These are phyloP conservation scores for Coleophora deauratella DNA, from an alignment of 2,888 invertebrate genomes.

Conservation along the genomic window DNA sequence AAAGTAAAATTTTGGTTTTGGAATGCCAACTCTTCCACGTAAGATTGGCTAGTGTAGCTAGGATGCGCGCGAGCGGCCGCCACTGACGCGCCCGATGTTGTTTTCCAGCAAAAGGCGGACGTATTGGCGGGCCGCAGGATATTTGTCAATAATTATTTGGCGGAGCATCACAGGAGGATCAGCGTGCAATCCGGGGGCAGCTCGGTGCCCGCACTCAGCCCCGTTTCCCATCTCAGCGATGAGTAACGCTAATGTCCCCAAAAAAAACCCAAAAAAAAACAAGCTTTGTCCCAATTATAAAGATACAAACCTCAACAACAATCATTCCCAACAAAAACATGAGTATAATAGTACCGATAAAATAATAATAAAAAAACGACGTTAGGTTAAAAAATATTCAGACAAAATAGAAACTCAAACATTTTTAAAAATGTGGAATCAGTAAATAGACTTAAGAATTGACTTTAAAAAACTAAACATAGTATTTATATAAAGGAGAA, in stretches of 20 bases:
- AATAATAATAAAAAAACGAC: too few relatives aligned
- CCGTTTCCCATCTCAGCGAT: slow-evolving; percentile 70
- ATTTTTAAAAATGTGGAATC: slow-evolving; percentile 43
- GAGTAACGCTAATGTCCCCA: slow-evolving; percentile 39
- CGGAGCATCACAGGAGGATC: slow-evolving; percentile 74
- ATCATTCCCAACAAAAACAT: too few relatives aligned
- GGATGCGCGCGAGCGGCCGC: slow-evolving; percentile 24
- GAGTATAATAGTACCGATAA: too few relatives aligned
- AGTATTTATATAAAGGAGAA: slow-evolving; percentile 37
- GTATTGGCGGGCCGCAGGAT: slow-evolving; percentile 74
- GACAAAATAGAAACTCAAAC: slow-evolving; percentile 10
- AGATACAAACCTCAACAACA: too few relatives aligned
- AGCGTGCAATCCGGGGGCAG: slow-evolving; percentile 72
- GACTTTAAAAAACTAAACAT: slow-evolving; percentile 36
- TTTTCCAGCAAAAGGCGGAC: slow-evolving; percentile 75
- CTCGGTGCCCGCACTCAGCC: slow-evolving; percentile 69
- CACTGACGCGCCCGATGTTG: slow-evolving; percentile 61
- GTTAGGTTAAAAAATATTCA: too few relatives aligned
- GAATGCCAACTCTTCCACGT: slow-evolving; percentile 39
- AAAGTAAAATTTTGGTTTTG: slow-evolving; percentile 37
- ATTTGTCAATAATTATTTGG: slow-evolving; percentile 76
- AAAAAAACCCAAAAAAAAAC: slow-evolving; percentile 10
- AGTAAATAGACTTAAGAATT: slow-evolving; percentile 37
- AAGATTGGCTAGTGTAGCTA: slow-evolving; percentile 30
- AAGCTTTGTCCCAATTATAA: too few relatives aligned